Conservation (phyloP, 2,113 vertebrate genomes). For the Pseudonaja textilis region DNA sequence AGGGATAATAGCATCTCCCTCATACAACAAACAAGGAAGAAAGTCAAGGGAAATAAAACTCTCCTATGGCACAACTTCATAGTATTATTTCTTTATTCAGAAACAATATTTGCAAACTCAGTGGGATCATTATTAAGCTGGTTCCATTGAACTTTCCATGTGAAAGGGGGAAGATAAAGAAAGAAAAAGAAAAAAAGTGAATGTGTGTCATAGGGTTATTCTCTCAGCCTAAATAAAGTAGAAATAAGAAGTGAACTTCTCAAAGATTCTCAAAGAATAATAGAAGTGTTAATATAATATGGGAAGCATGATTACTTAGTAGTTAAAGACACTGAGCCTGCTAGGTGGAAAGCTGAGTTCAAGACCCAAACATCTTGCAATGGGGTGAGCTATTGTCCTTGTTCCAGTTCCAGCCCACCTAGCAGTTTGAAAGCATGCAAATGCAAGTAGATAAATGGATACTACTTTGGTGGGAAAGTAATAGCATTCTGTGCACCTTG, state of each 20-base stretch:
- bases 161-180: neutral
- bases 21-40: neutral
- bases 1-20: neutral
- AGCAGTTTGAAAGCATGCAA: neutral
- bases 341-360: too few species aligned
- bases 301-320: neutral
- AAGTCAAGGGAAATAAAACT: neutral
- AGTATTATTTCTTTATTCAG: neutral
- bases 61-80: neutral
- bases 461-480: neutral
- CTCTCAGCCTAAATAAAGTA: neutral
- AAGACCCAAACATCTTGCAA: neutral
- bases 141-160: neutral
- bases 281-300: neutral
- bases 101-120: neutral
- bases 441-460: neutral
- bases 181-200: neutral
- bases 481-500: neutral
- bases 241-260: neutral
- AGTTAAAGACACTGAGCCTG: neutral
- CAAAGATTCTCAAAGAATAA: neutral
- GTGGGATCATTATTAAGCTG: neutral
- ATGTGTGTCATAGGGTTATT: neutral
- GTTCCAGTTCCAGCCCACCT: neutral
- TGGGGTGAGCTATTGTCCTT: neutral